These are phyloP conservation scores for Gerris buenoi DNA, from an alignment of 1,140 invertebrate species.

Conservation along the genomic window DNA sequence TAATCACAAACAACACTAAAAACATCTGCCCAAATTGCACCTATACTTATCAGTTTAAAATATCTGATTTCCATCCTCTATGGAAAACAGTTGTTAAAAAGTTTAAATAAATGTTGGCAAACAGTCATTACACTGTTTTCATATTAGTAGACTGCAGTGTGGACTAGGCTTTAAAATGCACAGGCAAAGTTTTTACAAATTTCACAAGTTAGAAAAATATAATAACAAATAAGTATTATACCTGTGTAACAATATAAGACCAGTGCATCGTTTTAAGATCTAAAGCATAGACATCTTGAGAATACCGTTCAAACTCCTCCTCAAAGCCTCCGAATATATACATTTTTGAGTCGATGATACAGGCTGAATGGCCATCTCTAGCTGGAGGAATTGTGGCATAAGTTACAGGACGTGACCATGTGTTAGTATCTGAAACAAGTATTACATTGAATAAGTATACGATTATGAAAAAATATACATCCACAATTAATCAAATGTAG, in stretches of 20 bases:
- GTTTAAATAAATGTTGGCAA: not conserved
- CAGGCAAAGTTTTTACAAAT: not conserved
- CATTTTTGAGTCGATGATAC: conserved; percentile 66
- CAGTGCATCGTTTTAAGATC: conserved; percentile 58
- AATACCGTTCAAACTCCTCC: conserved; percentile 60
- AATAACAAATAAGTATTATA: no score
- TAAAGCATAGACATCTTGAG: conserved; percentile 58
- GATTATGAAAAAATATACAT: not conserved
- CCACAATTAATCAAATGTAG: not conserved
- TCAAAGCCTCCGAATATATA: conserved; percentile 81
- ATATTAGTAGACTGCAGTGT: not conserved
- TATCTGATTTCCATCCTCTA: no score
- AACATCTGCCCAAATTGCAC: no score
- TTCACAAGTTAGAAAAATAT: not conserved
- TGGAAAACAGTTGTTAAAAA: no score
- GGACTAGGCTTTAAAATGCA: not conserved
- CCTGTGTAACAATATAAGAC: conserved; percentile 43
- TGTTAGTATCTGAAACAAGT: conserved; percentile 37
- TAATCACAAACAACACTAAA: no score
- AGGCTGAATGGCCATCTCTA: conserved; percentile 79
- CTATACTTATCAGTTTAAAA: no score
- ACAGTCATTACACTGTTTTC: not conserved
- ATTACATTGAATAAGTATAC: not conserved
- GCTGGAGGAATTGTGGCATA: conserved; percentile 54
- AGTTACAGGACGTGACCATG: conserved; percentile 49